Conservation (phyloP, 2,888 invertebrate species). For the Dryomyza anilis region DNA sequence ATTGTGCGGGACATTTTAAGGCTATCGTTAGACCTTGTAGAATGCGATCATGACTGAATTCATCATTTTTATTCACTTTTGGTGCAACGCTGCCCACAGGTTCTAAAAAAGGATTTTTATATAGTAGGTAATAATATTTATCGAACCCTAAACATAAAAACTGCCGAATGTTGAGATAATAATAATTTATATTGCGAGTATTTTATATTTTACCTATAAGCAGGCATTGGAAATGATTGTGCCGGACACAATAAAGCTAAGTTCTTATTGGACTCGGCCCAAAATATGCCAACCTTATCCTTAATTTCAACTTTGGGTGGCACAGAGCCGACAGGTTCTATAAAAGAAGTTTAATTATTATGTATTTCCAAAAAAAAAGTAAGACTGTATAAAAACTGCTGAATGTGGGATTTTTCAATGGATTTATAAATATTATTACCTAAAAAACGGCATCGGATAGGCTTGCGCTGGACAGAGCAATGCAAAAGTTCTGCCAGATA, state of each 20-base stretch:
- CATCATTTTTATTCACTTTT: constrained; percentile 64
- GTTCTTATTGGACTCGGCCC: constrained; percentile 35
- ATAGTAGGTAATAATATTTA: background rate
- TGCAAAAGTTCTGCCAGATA: constrained; percentile 47
- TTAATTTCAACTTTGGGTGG: constrained; percentile 71
- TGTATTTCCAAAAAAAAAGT: no score
- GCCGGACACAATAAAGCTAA: constrained; percentile 67
- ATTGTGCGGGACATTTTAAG: constrained; percentile 76
- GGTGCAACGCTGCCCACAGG: constrained; percentile 65
- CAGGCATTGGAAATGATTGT: constrained; percentile 71
- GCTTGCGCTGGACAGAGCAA: constrained; percentile 70
- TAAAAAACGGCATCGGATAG: constrained; percentile 70
- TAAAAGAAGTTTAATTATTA: no score
- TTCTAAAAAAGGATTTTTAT: constrained; percentile 68
- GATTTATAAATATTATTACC: no score
- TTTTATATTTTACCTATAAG: constrained; percentile 64
- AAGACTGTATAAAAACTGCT: no score
- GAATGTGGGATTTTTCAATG: constrained; percentile 26
- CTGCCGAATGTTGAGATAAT: constrained; percentile 25
- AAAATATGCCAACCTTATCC: constrained; percentile 62
- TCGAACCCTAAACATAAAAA: background rate
- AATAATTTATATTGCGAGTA: background rate
- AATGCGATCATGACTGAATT: constrained; percentile 55
- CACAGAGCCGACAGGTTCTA: constrained; percentile 64
- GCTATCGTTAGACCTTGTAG: constrained; percentile 61